Conservation (phyloP, 2,113 vertebrate species). For the Carollia perspicillata region DNA sequence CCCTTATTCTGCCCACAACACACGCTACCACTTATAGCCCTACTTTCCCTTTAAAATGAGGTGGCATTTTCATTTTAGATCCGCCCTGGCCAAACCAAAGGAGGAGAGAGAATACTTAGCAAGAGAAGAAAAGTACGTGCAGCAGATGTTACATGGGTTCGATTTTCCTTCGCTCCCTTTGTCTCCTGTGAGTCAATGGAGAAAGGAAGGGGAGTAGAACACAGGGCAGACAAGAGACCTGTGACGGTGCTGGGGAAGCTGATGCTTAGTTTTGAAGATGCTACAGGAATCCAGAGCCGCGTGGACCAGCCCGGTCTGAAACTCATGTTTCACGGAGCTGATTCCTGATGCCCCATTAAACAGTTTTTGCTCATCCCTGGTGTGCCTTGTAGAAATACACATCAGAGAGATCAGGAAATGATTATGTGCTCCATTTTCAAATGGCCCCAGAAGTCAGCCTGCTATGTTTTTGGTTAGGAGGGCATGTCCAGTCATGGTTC, state of each 20-base stretch:
- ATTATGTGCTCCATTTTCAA: conserved; percentile 78
- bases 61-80: not conserved
- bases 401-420: conserved; percentile 85
- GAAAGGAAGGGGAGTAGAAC: conserved; percentile 16
- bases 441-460: conserved; percentile 82
- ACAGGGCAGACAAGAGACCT: conserved; percentile 77
- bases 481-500: conserved; percentile 84
- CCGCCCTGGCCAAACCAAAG: not conserved
- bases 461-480: conserved; percentile 81
- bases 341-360: conserved; percentile 86
- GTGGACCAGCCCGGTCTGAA: conserved; percentile 79
- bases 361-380: conserved; percentile 83
- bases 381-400: conserved; percentile 80
- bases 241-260: conserved; percentile 80
- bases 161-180: conserved; percentile 74
- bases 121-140: not conserved
- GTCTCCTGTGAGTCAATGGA: conserved; percentile 57
- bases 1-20: not conserved
- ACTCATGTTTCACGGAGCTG: conserved; percentile 83
- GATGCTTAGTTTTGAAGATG: conserved; percentile 89
- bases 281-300: conserved; percentile 83
- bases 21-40: not conserved
- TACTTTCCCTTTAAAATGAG: conserved; percentile 49
- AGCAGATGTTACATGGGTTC: not conserved
- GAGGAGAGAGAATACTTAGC: not conserved